Evolutionary conservation across 2,797 vertebrate genomes (phyloP).

Genomic region (Scleropages formosus): DNA sequence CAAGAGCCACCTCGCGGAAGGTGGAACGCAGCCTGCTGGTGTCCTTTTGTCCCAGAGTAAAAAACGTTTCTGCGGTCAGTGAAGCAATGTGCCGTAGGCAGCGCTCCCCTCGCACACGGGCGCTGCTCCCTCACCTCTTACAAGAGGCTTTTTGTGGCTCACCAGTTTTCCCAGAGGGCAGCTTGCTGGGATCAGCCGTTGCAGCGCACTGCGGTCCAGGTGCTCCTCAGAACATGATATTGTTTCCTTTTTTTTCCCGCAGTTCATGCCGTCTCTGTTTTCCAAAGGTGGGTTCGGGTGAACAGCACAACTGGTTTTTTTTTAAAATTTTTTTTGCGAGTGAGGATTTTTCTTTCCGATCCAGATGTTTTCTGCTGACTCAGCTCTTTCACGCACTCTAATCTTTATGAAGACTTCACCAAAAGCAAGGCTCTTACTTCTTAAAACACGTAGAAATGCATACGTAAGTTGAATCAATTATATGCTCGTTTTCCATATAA

Average conservation of each 20-base stretch:
- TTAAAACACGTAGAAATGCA: too few relatives aligned
- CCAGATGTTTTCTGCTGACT: not conserved
- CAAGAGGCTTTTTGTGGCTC: conserved; percentile 35
- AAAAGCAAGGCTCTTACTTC: too few relatives aligned
- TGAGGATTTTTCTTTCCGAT: conserved; percentile 4
- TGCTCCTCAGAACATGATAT: not conserved
- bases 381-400: not conserved
- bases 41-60: conserved; percentile 40
- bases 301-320: too few relatives aligned
- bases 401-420: not conserved
- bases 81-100: conserved; percentile 33
- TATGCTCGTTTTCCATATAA: too few relatives aligned
- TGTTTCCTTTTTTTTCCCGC: not conserved
- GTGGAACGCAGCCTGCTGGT: conserved; percentile 52
- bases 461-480: too few relatives aligned
- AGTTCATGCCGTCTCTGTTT: too few relatives aligned
- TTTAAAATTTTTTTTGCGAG: too few relatives aligned
- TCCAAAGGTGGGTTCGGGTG: too few relatives aligned
- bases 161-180: conserved; percentile 39
- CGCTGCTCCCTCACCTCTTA: conserved; percentile 31
- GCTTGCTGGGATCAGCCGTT: conserved; percentile 42
- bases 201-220: conserved; percentile 46
- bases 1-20: conserved; percentile 47
- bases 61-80: conserved; percentile 15
- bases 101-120: conserved; percentile 47